phyloP scores from a whole-genome alignment of 1,140 invertebrate species.

The Drosophila orena region DNA sequence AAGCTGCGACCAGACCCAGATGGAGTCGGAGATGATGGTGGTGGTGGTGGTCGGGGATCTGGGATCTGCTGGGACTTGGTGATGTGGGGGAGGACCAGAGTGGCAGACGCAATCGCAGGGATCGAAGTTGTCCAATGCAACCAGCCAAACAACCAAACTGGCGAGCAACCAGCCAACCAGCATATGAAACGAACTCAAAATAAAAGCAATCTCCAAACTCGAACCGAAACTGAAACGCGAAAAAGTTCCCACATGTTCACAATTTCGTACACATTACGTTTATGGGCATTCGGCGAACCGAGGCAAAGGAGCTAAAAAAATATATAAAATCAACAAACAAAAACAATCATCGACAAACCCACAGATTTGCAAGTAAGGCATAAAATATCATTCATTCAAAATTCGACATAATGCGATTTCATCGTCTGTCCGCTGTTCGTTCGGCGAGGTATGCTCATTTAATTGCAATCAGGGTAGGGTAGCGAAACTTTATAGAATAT shows the following conservation, averaged over 20 bases:
- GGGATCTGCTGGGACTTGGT: neutral
- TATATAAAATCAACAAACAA: constrained; percentile 35
- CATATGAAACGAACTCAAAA: constrained; percentile 56
- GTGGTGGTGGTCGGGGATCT: neutral
- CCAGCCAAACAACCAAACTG: constrained; percentile 56
- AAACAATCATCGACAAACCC: constrained; percentile 55
- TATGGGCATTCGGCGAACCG: constrained; percentile 45
- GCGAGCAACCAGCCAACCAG: constrained; percentile 54
- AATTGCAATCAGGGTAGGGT: neutral
- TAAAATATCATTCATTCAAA: constrained; percentile 81
- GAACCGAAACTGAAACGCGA: constrained; percentile 47
- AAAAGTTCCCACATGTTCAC: constrained; percentile 82
- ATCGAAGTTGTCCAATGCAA: constrained; percentile 67
- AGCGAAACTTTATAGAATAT: neutral
- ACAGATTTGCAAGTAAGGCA: constrained; percentile 74
- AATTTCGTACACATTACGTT: constrained; percentile 78
- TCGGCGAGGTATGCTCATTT: neutral
- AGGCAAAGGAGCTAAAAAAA: constrained; percentile 36
- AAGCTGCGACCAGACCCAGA: constrained; percentile 45
- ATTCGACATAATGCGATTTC: constrained; percentile 65
- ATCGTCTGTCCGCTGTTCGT: constrained; percentile 30
- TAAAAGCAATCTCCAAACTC: constrained; percentile 40
- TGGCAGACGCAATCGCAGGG: constrained; percentile 45
- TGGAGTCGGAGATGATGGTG: constrained; percentile 1
- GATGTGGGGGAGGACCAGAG: constrained; percentile 13